Percentiles rank a stretch among this genome's conserved stretches.
These are phyloP conservation scores for Adelphocoris suturalis DNA, from an alignment of 2,888 invertebrate genomes.

Conservation along the genomic window DNA sequence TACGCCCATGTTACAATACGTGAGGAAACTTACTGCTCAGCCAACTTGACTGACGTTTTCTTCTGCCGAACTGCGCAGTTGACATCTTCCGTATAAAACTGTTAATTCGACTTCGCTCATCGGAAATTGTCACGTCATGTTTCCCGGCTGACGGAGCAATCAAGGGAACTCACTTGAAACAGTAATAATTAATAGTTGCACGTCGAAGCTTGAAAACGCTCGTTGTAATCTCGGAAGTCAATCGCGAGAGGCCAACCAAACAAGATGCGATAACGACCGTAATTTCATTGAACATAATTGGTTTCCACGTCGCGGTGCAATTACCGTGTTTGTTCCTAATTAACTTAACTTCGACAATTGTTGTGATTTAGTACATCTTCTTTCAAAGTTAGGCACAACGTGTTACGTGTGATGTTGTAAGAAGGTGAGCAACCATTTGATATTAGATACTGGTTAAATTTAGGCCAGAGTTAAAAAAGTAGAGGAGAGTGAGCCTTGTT, in stretches of 20 bases:
- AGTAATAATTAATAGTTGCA: background rate
- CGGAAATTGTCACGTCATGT: background rate
- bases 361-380: background rate
- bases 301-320: background rate
- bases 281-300: background rate
- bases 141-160: background rate
- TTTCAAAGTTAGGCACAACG: background rate
- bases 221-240: background rate
- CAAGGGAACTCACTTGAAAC: background rate
- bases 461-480: too few relatives aligned
- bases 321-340: background rate
- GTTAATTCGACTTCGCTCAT: background rate
- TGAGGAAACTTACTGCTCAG: too few relatives aligned
- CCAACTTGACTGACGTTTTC: background rate
- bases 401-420: too few relatives aligned
- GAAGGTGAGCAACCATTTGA: too few relatives aligned
- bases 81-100: background rate
- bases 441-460: too few relatives aligned
- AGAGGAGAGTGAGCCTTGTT: too few relatives aligned
- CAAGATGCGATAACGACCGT: background rate
- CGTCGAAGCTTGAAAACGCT: background rate
- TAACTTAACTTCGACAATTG: background rate
- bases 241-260: background rate
- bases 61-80: background rate
- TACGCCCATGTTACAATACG: too few relatives aligned